Conservation (phyloP, 1,140 invertebrate genomes). For the Lasaia peninsularis region DNA sequence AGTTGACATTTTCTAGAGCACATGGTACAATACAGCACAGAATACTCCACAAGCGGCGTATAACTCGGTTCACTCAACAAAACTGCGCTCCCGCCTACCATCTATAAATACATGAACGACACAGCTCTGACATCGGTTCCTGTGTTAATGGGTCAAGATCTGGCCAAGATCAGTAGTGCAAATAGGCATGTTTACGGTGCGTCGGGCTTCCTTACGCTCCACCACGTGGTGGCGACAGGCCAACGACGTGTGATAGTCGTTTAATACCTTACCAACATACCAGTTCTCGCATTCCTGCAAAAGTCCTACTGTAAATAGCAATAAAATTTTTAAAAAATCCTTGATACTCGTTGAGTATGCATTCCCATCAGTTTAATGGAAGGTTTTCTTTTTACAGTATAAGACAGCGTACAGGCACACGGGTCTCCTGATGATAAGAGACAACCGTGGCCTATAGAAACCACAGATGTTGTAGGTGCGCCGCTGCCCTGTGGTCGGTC, state of each 20-base stretch:
- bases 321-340: too few species aligned
- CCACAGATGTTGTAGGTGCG: too few species aligned
- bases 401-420: too few species aligned
- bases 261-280: too few species aligned
- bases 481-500: too few species aligned
- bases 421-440: too few species aligned
- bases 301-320: too few species aligned
- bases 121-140: constrained; percentile 60
- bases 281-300: too few species aligned
- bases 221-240: constrained; percentile 50
- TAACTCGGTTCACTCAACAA: constrained; percentile 33
- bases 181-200: constrained; percentile 65
- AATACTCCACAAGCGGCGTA: constrained; percentile 34
- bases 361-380: too few species aligned
- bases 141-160: constrained; percentile 74
- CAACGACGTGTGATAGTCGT: constrained; percentile 34
- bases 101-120: constrained; percentile 66
- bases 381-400: too few species aligned
- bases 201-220: constrained; percentile 46
- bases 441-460: too few species aligned
- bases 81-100: constrained; percentile 41
- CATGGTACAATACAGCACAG: constrained; percentile 41
- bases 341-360: too few species aligned
- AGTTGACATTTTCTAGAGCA: constrained; percentile 75
- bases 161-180: constrained; percentile 71